phyloP scores from a whole-genome alignment of 1,140 invertebrate species.

The Capitella teleta region DNA sequence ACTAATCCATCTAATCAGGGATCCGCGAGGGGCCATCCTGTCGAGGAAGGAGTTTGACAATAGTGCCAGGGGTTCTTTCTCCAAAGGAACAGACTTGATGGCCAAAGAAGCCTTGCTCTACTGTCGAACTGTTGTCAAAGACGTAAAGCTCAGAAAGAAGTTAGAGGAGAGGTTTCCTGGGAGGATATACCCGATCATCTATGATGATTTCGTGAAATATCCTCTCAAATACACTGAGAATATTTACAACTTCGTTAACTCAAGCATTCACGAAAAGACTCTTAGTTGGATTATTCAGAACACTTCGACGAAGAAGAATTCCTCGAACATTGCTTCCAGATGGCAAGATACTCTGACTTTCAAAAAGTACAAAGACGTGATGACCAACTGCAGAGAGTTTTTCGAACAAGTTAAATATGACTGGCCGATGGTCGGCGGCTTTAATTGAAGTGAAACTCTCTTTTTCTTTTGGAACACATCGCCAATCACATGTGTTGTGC shows the following conservation, averaged over 20 bases:
- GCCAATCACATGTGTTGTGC: no score
- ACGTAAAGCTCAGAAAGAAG: not conserved
- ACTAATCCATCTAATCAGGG: constrained; percentile 6
- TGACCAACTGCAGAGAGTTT: not conserved
- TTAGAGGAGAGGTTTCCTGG: constrained; percentile 1
- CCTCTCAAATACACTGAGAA: not conserved
- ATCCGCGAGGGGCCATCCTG: constrained; percentile 4
- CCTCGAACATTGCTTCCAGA: not conserved
- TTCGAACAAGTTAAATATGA: not conserved
- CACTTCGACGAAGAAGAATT: not conserved
- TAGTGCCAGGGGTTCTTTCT: not conserved
- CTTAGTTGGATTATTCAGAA: not conserved
- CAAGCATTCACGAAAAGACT: not conserved
- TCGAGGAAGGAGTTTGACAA: not conserved
- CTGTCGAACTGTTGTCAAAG: constrained; percentile 1
- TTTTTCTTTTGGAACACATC: no score
- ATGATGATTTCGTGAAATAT: constrained; percentile 2
- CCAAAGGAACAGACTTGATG: not conserved
- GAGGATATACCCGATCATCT: not conserved
- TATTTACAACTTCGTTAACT: not conserved
- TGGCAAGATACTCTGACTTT: not conserved
- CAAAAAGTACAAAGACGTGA: not conserved
- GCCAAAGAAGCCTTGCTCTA: constrained; percentile 3
- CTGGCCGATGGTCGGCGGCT: no score
- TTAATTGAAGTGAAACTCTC: no score